Evolutionary conservation across 2,797 vertebrate species (phyloP).

Genomic region (Tadarida brasiliensis): DNA sequence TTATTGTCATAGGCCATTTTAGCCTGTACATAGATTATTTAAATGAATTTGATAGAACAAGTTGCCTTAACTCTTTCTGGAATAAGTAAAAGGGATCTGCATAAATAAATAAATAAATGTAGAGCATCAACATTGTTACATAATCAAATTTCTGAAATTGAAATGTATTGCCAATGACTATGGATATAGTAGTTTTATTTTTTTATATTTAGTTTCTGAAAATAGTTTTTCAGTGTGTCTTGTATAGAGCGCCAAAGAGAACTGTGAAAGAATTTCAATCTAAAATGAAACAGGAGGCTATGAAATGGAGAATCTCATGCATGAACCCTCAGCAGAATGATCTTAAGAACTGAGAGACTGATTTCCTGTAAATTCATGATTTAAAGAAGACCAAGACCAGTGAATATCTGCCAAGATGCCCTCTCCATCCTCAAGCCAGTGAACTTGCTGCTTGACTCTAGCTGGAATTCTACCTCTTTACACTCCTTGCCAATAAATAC

Average conservation of each 20-base stretch:
- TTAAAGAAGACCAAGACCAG: not conserved
- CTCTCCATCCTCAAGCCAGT: not conserved
- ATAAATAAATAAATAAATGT: not conserved
- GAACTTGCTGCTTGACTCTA: not conserved
- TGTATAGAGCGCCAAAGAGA: not conserved
- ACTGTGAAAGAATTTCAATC: not conserved
- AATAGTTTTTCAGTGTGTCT: not conserved
- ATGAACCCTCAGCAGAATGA: not conserved
- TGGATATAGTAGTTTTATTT: not conserved
- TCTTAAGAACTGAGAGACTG: not conserved
- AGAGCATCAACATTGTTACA: not conserved
- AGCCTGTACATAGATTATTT: not conserved
- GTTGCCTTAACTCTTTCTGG: not conserved
- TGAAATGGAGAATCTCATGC: not conserved
- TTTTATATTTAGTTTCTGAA: constrained; percentile 19
- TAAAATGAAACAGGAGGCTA: not conserved
- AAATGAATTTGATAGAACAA: not conserved
- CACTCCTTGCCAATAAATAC: not conserved
- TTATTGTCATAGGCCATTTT: not conserved
- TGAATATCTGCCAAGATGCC: not conserved
- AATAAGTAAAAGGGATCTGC: not conserved
- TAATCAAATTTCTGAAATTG: not conserved
- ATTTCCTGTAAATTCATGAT: not conserved
- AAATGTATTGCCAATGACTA: not conserved
- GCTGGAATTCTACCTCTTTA: not conserved